Base-by-base conservation (phyloP, 2,797 vertebrate species). In the Myiotriccus ornatus region DNA sequence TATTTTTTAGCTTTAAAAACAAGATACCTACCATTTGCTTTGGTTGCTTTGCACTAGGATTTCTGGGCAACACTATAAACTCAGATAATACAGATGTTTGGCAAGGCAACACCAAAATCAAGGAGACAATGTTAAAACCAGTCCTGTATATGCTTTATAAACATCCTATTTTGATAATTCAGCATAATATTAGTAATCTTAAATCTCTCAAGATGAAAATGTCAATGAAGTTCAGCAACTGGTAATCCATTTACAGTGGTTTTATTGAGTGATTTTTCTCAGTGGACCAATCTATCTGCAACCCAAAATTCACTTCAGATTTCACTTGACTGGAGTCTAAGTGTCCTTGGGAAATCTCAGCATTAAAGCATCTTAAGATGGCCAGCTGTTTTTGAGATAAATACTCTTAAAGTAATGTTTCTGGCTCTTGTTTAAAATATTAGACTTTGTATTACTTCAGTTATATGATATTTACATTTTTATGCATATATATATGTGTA, bases 231-330 rank as follows among this genome's bases (percentile, higher is more conserved):
- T 74, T 92, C 74, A 95, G 59, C 74, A 96, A 64, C 6, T 73
- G 56, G 9, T 65, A 82, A 75, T 78, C 70, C 37, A 62, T 70
- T 30, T 64, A 46, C 24, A 27, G 13, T 0, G 1, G 13, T 59
- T 79, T 62, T 80, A 55, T 68, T 74, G 39, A 62, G 19, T 64
- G 71, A 52, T 90, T 89, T 91, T 95, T 77, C 93, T 85, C 82
- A 53, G 44, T 83, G 46, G 76, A 73, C 28, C 44, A 71, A 67
- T 62, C 19, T 75, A 53, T 93, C 43, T 69, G 46, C 64, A 92
- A 84, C 49, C 23, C 34, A 87, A 92, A 86, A 84, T 86, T 91
- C 57, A 63, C 43, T 92, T 93, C 60, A 70, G 41, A 84, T 78
- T 90, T 81, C 80, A 60, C 13, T 32, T 91, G 49, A 50, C 43